Evolutionary conservation across 1,140 invertebrate species (phyloP), one percentile per base, ranked within the genome.

Genomic region (Dinoponera quadriceps): DNA sequence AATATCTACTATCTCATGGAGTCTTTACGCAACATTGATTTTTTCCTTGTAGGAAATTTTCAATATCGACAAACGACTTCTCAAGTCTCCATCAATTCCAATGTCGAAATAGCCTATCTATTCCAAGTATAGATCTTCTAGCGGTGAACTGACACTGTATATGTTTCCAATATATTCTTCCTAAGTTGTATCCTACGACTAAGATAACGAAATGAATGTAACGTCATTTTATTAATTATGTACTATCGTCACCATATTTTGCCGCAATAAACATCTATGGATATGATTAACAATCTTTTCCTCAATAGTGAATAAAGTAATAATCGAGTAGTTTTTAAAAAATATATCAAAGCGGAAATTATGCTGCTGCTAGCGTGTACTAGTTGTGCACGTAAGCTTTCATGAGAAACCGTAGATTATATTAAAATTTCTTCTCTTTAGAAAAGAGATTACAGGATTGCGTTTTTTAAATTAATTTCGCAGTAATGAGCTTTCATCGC

Each of bases 241-340:
- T 86, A 85, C 65, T 68, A 69, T 72, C 59, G 78, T 82, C 71
- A 82, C 33, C 25, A 82, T 86, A 66, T 83, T 65, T 75, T 51
- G 62, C 59, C 60, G 71, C 44, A 89, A 89, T 89, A 88, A 85
- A 87, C 55, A 87, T 88, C 60, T 85, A 82, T 83, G 33, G 55
- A 60, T 62, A 65, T 20, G 16, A 72, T 59, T 71, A 25, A 33
- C 3, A 11, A 14, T 55, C 29, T 33, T 55, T 55, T 54, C 51
- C 7, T 74, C 9, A 20, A n/a, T n/a, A n/a, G n/a, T 5, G 27
- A 1, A 57, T 55, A 38, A 27, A n/a, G n/a, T n/a, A n/a, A n/a
- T n/a, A 25, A 44, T 25, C 18, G 13, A 25, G 1, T 73, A 60
- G 38, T 73, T 73, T 60, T 18, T 38, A 57, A 9, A 14, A 51